Percentiles rank a stretch among this genome's conserved stretches.
Evolutionary conservation across 1,140 invertebrate genomes (phyloP).

Genomic region (Trichogramma pretiosum): DNA sequence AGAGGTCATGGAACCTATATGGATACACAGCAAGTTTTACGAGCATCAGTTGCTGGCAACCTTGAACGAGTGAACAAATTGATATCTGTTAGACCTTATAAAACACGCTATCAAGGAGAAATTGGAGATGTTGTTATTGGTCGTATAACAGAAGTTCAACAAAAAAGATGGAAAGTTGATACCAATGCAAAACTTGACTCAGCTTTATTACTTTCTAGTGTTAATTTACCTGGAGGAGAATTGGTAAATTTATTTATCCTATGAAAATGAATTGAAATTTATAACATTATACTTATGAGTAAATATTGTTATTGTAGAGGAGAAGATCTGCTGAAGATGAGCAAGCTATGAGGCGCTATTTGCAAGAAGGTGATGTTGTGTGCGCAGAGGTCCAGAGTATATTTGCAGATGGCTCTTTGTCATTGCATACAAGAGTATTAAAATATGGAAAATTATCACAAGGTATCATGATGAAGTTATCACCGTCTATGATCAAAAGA

Average conservation of each 20-base stretch:
- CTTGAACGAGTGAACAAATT: constrained; percentile 92
- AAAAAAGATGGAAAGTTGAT: constrained; percentile 92
- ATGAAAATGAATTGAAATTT: neutral
- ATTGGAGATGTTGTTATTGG: constrained; percentile 96
- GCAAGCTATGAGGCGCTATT: constrained; percentile 89
- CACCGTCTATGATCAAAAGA: constrained; percentile 84
- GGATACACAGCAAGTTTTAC: constrained; percentile 65
- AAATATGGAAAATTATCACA: constrained; percentile 92
- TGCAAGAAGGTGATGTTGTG: constrained; percentile 93
- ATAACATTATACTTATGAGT: constrained; percentile 59
- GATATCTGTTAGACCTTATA: constrained; percentile 81
- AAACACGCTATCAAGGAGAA: constrained; percentile 85
- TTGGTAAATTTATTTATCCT: constrained; percentile 51
- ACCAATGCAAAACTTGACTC: constrained; percentile 87
- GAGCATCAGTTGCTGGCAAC: constrained; percentile 88
- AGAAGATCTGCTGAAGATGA: constrained; percentile 93
- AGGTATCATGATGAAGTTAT: constrained; percentile 84
- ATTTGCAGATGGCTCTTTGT: constrained; percentile 83
- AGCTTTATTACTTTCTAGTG: constrained; percentile 78
- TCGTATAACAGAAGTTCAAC: constrained; percentile 81
- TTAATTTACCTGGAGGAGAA: constrained; percentile 96
- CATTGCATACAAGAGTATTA: constrained; percentile 88
- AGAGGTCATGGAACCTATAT: constrained; percentile 96
- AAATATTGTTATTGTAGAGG: constrained; percentile 51
- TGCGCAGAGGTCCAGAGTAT: constrained; percentile 95